Base-by-base conservation (phyloP, 2,113 vertebrate genomes). In the Apteryx mantelli region DNA sequence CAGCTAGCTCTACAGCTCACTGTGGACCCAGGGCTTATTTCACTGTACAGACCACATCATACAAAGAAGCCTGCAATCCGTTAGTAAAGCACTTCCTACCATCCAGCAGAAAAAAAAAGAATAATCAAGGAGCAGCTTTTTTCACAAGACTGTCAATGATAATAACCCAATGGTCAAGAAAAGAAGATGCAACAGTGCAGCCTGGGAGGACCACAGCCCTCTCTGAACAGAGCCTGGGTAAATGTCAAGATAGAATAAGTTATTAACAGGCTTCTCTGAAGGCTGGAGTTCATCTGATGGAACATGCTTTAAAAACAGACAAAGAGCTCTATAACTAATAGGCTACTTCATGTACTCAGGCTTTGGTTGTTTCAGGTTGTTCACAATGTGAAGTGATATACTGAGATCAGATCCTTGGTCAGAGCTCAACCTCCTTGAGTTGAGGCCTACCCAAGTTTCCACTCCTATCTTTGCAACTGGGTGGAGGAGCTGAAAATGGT, bases 181-280 rank as follows among this genome's bases (percentile, higher is more conserved):
- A 32, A 84, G 44, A 65, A 70, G 13, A n/a, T 44, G 25, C 22
- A 76, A n/a, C 10, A 28, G 7, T 0, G 0, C 25, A 44, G 19
- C 9, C 21, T 79, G 18, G 5, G 28, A 7, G 63, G 21, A 38
- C 17, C 8, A 14, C 4, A 40, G 8, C 34, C 30, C 3, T 5
- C 13, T 74, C 7, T 40, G 7, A 19, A 21, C 11, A 13, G 7
- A 73, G 25, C 14, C 21, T 55, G 2, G 22, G 16, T 1, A 3
- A 73, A 34, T 5, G 7, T 24, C 15, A 63, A 26, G 4, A 13
- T 71, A 56, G 50, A 19, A 32, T 25, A 28, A 42, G 60, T 9
- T 3, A 53, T 2, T 65, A 86, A 34, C 7, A 61, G 48, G 13
- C 2, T 52, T 26, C 13, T 56, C 20, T 0, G 0, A 76, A 80